phyloP scores from a whole-genome alignment of 2,888 invertebrate genomes.

The Drosophila paramelanica region DNA sequence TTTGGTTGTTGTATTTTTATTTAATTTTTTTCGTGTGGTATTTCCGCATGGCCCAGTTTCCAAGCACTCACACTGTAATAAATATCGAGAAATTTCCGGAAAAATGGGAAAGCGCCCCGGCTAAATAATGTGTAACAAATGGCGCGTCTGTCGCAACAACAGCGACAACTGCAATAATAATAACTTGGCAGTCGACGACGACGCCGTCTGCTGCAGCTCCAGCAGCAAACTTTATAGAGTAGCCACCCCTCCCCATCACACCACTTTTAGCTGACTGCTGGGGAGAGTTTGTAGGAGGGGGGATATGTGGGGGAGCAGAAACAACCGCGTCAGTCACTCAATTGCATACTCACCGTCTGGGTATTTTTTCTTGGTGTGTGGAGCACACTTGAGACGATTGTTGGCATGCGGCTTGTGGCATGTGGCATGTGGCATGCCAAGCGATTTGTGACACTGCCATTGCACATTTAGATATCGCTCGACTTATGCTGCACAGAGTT shows the following conservation, averaged over 20 bases:
- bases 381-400: slow-evolving; percentile 71
- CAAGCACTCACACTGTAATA: slow-evolving; percentile 57
- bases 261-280: slow-evolving; percentile 17
- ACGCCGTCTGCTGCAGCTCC: slow-evolving; percentile 29
- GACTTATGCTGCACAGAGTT: not conserved
- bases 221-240: slow-evolving; percentile 45
- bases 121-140: slow-evolving; percentile 79
- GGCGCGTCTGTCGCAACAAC: slow-evolving; percentile 63
- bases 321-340: slow-evolving; percentile 65
- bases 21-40: slow-evolving; percentile 26
- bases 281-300: not conserved
- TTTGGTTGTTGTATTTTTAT: slow-evolving; percentile 7
- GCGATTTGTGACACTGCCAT: slow-evolving; percentile 65
- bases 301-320: not conserved
- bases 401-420: slow-evolving; percentile 53
- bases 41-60: slow-evolving; percentile 71
- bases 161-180: slow-evolving; percentile 63
- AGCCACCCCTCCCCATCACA: slow-evolving; percentile 8
- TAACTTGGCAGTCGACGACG: slow-evolving; percentile 55
- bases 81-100: slow-evolving; percentile 68
- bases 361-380: slow-evolving; percentile 61
- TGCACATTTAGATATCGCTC: slow-evolving; percentile 53
- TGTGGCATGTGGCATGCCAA: slow-evolving; percentile 69
- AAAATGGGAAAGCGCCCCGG: slow-evolving; percentile 42
- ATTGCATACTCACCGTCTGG: slow-evolving; percentile 76